Percentiles rank a stretch among this genome's conserved stretches.
Conservation (phyloP, 1,140 invertebrate species). For the Mycetomoellerius zeteki region DNA sequence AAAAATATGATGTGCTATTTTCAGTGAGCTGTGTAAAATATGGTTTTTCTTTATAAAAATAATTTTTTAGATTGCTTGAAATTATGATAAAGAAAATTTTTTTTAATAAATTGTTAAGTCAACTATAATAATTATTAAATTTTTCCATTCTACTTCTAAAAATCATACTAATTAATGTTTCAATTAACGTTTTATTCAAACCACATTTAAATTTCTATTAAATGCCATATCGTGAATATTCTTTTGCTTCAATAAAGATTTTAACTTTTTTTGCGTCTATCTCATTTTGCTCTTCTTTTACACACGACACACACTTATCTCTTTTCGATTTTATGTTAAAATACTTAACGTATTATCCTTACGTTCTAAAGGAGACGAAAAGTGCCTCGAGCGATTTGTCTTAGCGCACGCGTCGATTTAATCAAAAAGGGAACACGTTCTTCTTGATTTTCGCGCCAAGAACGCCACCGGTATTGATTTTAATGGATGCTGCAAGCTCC, state of each 20-base stretch:
- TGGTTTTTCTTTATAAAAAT: background rate
- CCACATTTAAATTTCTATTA: background rate
- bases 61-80: background rate
- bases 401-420: conserved; percentile 38
- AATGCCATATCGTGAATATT: background rate
- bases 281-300: background rate
- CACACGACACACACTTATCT: background rate
- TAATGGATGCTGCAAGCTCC: conserved; percentile 79
- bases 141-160: background rate
- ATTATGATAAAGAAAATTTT: background rate
- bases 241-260: background rate
- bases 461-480: conserved; percentile 80
- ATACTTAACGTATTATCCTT: background rate
- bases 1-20: background rate
- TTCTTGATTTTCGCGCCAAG: conserved; percentile 77
- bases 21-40: background rate
- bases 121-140: background rate
- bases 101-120: no score
- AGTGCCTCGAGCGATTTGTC: background rate
- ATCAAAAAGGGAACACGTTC: conserved; percentile 34
- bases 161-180: background rate
- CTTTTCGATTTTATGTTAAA: conserved; percentile 4
- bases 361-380: background rate
- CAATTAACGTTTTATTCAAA: background rate
- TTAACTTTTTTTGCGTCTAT: background rate